Base-by-base conservation (phyloP, 2,113 vertebrate species). In the Siphamia tubifer region DNA sequence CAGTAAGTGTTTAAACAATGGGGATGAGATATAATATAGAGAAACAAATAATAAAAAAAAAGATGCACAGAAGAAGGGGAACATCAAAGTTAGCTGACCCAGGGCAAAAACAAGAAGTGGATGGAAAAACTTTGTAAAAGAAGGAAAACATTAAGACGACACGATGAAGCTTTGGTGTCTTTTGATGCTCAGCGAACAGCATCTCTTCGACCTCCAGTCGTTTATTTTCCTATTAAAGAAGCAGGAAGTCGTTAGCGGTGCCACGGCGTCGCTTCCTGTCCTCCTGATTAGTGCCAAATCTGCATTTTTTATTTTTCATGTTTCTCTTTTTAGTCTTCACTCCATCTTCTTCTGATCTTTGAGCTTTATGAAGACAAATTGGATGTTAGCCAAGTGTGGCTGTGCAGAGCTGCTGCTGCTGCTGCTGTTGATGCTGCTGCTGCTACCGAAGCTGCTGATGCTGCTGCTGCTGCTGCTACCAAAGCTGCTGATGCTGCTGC, bases 281-380 rank as follows among this genome's bases (percentile, higher is more conserved):
- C 70, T 36, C 11, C 32, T 82, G 60, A 83, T 77, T 79, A 65
- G 72, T 13, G 39, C 24, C 28, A 21, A 74, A 77, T 83, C 67
- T 55, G 58, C 67, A 30, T 85, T 43, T 68, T 68, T 16, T 56
- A 11, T 30, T 17, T 3, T 68, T 44, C 48, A 42, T 61, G 19
- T 68, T 68, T 73, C 56, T 47, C 30, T 47, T 51, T 70, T 24
- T 54, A 71, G 69, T 47, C 60, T 70, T 28, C 17, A 27, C 65
- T 48, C 40, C 1, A 1, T 60, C n/a, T 61, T 74, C 47, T 13
- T 86, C 68, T 69, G 79, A 83, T 84, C 81, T 83, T 74, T 84
- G 72, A 86, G 79, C 24, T 68, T 87, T 32, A 81, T 85, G 49
- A 51, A 76, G 73, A 87, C 80, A 87, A 83, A 85, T 79, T 84